Evolutionary conservation across 2,113 vertebrate genomes (phyloP).

Genomic region (Aythya baeri): DNA sequence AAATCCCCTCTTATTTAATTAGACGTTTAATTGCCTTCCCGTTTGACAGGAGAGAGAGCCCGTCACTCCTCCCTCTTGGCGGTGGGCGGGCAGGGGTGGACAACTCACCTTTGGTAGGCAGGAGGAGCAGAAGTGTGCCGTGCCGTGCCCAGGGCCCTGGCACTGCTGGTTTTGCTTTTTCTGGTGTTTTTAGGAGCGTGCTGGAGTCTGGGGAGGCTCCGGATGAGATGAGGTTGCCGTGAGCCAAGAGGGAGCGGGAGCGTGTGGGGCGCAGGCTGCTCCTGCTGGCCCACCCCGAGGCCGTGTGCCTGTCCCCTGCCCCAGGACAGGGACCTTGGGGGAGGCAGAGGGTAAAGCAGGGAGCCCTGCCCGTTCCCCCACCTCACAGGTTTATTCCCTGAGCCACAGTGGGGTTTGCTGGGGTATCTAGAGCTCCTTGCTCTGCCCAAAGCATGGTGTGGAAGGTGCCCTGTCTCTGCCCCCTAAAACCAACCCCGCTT

Average conservation of each 20-base stretch:
- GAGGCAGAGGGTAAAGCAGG: neutral
- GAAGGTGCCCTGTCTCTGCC: neutral
- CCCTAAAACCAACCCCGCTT: neutral
- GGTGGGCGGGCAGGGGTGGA: neutral
- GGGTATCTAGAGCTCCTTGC: neutral
- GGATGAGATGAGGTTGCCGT: neutral
- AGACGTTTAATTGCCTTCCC: constrained; percentile 60
- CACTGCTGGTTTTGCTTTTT: neutral
- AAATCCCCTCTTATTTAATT: constrained; percentile 66
- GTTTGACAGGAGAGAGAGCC: constrained; percentile 18
- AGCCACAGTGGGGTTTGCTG: neutral
- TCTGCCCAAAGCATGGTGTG: neutral
- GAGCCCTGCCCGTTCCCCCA: neutral
- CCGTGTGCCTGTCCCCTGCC: neutral
- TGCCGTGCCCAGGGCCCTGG: neutral
- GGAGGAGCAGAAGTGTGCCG: rapidly evolving
- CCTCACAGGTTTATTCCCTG: rapidly evolving
- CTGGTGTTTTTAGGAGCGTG: neutral
- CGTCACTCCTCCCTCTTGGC: neutral
- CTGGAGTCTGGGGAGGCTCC: neutral
- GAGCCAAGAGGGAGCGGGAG: neutral
- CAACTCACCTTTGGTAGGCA: neutral
- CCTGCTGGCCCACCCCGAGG: neutral
- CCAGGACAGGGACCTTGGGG: neutral
- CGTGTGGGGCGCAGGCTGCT: neutral